Evolutionary conservation across 1,140 invertebrate genomes (phyloP).

Genomic region (Amphibalanus amphitrite): DNA sequence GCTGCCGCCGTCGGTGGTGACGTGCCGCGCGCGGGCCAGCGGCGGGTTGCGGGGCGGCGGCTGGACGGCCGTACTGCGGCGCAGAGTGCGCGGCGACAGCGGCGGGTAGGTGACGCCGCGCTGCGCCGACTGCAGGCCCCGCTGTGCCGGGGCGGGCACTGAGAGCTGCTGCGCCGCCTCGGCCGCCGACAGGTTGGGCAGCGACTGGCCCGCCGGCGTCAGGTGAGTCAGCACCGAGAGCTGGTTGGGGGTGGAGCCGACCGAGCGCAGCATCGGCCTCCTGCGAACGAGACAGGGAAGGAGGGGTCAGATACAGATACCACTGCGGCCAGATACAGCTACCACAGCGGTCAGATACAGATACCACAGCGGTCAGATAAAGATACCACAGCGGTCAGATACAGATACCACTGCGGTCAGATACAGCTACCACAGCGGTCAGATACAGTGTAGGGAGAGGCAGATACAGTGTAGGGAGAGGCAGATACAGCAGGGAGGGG

Average conservation of each 20-base stretch:
- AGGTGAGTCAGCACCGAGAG: conserved; percentile 50
- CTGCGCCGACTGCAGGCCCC: conserved; percentile 19
- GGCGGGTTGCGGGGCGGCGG: conserved; percentile 53
- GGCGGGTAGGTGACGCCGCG: conserved; percentile 56
- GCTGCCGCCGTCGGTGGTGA: conserved; percentile 20
- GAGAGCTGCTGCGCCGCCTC: conserved; percentile 31
- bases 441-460: no score
- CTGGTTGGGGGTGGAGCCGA: conserved; percentile 41
- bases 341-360: no score
- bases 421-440: no score
- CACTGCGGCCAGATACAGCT: no score
- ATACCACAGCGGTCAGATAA: no score
- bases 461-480: no score
- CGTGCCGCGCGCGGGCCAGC: conserved; percentile 45
- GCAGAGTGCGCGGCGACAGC: conserved; percentile 48
- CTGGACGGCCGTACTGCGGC: conserved; percentile 33
- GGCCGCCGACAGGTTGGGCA: conserved; percentile 43
- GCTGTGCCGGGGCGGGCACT: conserved; percentile 19
- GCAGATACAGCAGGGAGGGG: no score
- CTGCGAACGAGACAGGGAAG: background rate
- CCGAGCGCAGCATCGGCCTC: conserved; percentile 5
- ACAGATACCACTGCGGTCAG: no score
- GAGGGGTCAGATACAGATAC: no score
- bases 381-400: no score
- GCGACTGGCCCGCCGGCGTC: conserved; percentile 45